Base-by-base conservation (phyloP, 2,113 vertebrate genomes). In the Mus spicilegus region DNA sequence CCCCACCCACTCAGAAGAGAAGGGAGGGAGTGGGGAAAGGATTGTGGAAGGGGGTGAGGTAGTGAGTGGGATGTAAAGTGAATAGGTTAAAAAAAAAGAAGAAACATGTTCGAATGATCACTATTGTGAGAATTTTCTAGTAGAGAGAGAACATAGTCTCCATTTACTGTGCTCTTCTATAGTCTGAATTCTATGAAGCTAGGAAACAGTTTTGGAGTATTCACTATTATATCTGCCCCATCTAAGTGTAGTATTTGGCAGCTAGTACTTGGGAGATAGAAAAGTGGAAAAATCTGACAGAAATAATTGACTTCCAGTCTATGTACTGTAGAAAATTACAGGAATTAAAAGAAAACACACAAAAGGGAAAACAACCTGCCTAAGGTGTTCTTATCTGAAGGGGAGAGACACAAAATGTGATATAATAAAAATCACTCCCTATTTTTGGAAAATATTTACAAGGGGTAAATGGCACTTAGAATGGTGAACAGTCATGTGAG, bases 191-290 rank as follows among this genome's bases (percentile, higher is more conserved):
- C 49, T 89, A 33, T 39, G 22, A 96, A 80, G 14, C 7, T 14
- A 84, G 24, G 39, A 26, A 76, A 92, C n/a, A 11, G 30, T 36
- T 70, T 91, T 89, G 63, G 26, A 63, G 13, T 46, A 89, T 89
- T 80, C 54, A 75, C 5, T 17, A 85, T 58, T 85, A 36, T 70
- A 93, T 81, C 4, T 93, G 56, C 9, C 76, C 54, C 63, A 92
- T 61, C 16, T 95, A 89, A 91, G 76, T 70, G 75, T 46, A 92
- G 28, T 92, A 33, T 51, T 51, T 95, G 30, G 51, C 49, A 95
- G 10, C 70, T n/a, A 80, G 30, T n/a, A 36, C 46, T 93, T 77
- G 33, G 51, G 56, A 77, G 95, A 91, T 80, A 54, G 87, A 39
- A 86, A 28, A 94, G 51, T 93, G 56, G 69, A 33, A 69, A 93